These are phyloP conservation scores for Tenthredo scrophulariae DNA, from an alignment of 2,888 invertebrate genomes.

Conservation along the genomic window DNA sequence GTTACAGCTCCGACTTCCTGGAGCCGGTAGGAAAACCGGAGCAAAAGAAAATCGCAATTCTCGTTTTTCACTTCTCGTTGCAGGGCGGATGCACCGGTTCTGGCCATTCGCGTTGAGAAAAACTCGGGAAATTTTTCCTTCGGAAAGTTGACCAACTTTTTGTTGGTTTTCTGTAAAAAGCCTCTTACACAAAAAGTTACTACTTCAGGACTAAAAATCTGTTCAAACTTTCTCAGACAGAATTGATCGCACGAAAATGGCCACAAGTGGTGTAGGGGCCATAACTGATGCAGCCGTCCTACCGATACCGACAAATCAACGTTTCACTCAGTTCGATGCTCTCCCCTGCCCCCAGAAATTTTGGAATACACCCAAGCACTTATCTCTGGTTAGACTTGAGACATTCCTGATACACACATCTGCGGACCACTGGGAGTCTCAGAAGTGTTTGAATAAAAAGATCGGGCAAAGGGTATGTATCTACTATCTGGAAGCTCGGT, in stretches of 20 bases:
- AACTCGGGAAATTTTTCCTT: neutral
- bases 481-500: neutral
- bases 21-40: neutral
- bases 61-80: neutral
- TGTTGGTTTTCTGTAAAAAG: neutral
- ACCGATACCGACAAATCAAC: slow-evolving; percentile 16
- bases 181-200: neutral
- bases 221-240: neutral
- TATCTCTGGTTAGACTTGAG: slow-evolving; percentile 31
- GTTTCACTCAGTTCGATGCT: slow-evolving; percentile 14
- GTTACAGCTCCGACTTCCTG: slow-evolving; percentile 43
- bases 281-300: neutral
- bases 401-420: slow-evolving; percentile 3
- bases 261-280: neutral
- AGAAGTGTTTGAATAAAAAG: neutral
- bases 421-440: neutral
- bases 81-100: neutral
- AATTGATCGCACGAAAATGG: neutral
- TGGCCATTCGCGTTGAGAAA: neutral
- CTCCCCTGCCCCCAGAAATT: neutral
- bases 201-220: neutral
- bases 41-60: slow-evolving; percentile 21
- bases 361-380: slow-evolving; percentile 43
- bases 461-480: neutral
- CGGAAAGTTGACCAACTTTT: slow-evolving; percentile 5